Conservation (phyloP, 2,113 vertebrate genomes). For the Blennius ocellaris region DNA sequence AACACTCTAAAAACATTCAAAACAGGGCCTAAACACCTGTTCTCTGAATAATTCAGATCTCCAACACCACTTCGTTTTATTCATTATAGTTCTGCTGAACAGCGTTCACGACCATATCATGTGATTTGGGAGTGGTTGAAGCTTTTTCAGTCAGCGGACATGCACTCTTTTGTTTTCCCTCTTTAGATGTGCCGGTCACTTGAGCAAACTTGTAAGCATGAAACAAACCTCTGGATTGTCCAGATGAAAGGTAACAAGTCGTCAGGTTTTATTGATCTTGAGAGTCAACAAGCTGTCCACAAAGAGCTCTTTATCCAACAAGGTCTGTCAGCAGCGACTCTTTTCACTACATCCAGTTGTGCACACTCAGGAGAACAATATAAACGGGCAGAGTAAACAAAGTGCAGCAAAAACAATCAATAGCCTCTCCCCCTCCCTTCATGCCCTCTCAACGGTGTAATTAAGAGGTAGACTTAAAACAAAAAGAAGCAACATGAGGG, state of each 20-base stretch:
- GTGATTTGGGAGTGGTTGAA: not conserved
- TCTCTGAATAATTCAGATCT: not conserved
- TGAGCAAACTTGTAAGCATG: conserved; percentile 28
- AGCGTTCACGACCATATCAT: no score
- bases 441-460: conserved; percentile 54
- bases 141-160: not conserved
- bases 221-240: conserved; percentile 16
- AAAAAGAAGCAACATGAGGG: conserved; percentile 28
- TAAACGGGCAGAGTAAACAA: conserved; percentile 59
- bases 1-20: not conserved
- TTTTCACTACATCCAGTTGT: conserved; percentile 21
- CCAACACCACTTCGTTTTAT: not conserved
- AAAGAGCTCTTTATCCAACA: conserved; percentile 33
- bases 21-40: not conserved
- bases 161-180: not conserved
- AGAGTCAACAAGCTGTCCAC: conserved; percentile 39
- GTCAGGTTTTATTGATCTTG: conserved; percentile 21
- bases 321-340: conserved; percentile 38
- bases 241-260: no score
- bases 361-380: conserved; percentile 54
- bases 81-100: not conserved
- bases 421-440: conserved; percentile 26
- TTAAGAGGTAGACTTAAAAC: conserved; percentile 65
- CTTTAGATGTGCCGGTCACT: not conserved
- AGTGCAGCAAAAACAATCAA: conserved; percentile 63